Evolutionary conservation across 2,888 invertebrate genomes (phyloP), one percentile per base, ranked within the genome.

Genomic region (Chrysopilus asiliformis): DNA sequence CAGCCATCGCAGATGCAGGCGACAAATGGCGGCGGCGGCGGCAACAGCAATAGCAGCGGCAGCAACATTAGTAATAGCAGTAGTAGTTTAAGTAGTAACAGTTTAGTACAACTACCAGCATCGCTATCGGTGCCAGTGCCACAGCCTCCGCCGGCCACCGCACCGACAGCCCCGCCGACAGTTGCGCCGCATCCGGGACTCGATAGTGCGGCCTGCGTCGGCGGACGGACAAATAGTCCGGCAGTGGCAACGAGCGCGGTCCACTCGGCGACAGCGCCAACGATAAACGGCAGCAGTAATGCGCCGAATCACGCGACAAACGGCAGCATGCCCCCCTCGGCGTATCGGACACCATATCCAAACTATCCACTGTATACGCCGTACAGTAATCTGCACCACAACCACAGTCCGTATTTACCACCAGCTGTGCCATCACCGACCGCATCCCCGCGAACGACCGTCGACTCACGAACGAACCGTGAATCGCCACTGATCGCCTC

Each of bases 381-480:
- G 1, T 84, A 82, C 53, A 78, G 80, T 40, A 71, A 76, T 38
- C 58, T 77, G 44, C 74, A 75, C 60, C 74, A 80, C 60, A 77
- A 77, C 60, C 78, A 80, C 60, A 79, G 78, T 52, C 79, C 81
- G 27, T 82, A 82, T 51, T 68, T 79, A 49, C 69, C 72, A 20
- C 68, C 72, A 22, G 65, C 70, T 33, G 66, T 69, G 47, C 74
- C 76, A 36, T 66, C 70, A 35, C 74, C 77, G 4, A 72, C 70
- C 34, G 71, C 75, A 29, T 73, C 76, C 19, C 74, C 77, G 17
- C 68, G 74, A 43, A 72, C 72, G 45, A n/a, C n/a, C n/a, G 67
- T 71, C 18, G 67, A 73, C 44, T 70, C 73, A 43, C 51, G 56
- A 5, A 35, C 44, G 14, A 47, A 43, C 31, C 45, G 47, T 14